Evolutionary conservation across 1,140 invertebrate species (phyloP).

Genomic region (Contarinia nasturtii): DNA sequence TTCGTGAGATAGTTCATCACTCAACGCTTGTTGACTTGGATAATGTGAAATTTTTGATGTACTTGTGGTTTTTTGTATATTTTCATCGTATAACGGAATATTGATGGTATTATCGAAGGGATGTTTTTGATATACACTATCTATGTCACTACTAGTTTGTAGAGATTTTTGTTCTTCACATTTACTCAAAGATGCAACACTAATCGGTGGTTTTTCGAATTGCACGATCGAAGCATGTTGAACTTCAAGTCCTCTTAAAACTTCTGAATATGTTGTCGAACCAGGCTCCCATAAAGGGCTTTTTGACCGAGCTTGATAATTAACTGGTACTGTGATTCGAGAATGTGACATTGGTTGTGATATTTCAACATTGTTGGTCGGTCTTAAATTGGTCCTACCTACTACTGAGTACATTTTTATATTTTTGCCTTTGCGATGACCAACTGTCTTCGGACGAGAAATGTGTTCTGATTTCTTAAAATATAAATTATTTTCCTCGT

Average conservation of each 20-base stretch:
- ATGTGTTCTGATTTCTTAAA: background rate
- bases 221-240: background rate
- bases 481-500: no score
- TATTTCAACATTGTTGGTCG: no score
- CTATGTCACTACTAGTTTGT: background rate
- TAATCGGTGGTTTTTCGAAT: background rate
- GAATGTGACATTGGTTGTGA: background rate
- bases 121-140: background rate
- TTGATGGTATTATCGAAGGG: no score
- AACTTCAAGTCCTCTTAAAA: constrained; percentile 37
- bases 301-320: constrained; percentile 31
- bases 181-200: constrained; percentile 13
- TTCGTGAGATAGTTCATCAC: no score
- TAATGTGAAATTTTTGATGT: no score
- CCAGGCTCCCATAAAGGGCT: constrained; percentile 54
- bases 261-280: constrained; percentile 55
- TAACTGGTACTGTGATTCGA: constrained; percentile 12
- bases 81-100: no score
- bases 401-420: background rate
- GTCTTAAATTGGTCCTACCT: no score
- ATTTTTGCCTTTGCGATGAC: background rate
- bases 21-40: no score
- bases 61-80: no score
- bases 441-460: background rate
- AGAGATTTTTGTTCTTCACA: constrained; percentile 11